phyloP scores from a whole-genome alignment of 2,797 vertebrate genomes.

The Ctenochaetus hawaiiensis region DNA sequence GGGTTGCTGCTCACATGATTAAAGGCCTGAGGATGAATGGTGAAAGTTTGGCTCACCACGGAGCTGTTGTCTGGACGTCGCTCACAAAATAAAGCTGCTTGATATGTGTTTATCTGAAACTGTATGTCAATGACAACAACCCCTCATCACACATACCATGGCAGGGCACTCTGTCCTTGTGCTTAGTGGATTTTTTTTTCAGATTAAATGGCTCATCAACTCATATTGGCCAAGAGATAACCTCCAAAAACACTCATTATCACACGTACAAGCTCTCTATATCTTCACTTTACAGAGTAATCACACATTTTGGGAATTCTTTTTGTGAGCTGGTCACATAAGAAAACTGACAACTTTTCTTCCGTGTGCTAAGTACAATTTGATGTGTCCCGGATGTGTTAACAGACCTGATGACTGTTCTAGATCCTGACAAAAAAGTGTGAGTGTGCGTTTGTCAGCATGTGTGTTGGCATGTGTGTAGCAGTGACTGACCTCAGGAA shows the following conservation, averaged over 20 bases:
- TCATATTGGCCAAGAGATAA: not conserved
- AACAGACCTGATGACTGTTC: not conserved
- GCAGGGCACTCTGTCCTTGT: not conserved
- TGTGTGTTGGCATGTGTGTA: not conserved
- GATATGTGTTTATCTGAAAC: not conserved
- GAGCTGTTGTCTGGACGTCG: no score
- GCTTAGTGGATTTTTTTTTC: not conserved
- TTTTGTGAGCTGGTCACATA: not conserved
- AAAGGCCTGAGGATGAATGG: no score
- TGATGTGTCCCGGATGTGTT: not conserved
- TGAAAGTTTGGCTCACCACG: no score
- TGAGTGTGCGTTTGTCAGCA: not conserved
- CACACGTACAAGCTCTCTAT: not conserved
- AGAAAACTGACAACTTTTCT: not conserved
- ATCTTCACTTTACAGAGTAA: not conserved
- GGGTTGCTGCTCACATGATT: no score
- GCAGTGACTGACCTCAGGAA: constrained; percentile 84
- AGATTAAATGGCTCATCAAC: not conserved
- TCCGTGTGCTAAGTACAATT: not conserved
- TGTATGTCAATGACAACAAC: not conserved
- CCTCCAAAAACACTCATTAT: not conserved
- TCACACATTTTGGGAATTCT: not conserved
- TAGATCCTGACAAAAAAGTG: not conserved
- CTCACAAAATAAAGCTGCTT: no score
- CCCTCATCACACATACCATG: not conserved